Percentiles rank a stretch among this genome's conserved stretches.
Evolutionary conservation across 1,140 invertebrate genomes (phyloP).

Genomic region (Brachionus sp.): DNA sequence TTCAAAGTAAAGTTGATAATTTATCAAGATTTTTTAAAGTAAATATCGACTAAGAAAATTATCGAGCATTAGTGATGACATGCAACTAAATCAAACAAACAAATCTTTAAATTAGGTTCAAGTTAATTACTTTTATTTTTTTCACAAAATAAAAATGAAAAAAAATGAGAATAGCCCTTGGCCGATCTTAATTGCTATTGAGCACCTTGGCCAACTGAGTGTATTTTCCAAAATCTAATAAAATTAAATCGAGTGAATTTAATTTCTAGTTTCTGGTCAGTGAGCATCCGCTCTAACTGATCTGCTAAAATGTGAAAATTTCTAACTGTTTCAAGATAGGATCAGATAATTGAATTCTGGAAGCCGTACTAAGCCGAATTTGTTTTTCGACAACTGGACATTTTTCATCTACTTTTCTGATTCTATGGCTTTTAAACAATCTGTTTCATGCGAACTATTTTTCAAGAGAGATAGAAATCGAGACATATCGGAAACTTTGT

Average conservation of each 20-base stretch:
- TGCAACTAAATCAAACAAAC: slow-evolving; percentile 1
- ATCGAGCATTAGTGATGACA: slow-evolving; percentile 1
- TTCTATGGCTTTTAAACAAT: not conserved
- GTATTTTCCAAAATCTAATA: not conserved
- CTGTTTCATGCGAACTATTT: not conserved
- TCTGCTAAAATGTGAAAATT: not conserved
- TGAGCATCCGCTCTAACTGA: not conserved
- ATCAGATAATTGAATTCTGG: slow-evolving; percentile 2
- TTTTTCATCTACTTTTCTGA: not conserved
- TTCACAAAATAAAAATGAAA: not conserved
- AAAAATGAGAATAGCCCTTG: not conserved
- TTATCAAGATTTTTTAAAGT: not conserved
- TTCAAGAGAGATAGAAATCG: not conserved
- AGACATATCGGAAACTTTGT: not conserved
- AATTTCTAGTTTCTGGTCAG: not conserved
- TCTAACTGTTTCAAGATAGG: not conserved
- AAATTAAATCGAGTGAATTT: not conserved
- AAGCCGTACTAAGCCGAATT: not conserved
- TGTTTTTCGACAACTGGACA: not conserved
- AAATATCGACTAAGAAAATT: not conserved
- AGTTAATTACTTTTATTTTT: not conserved
- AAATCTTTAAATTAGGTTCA: slow-evolving; percentile 1
- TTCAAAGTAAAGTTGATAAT: not conserved
- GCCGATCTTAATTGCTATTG: not conserved
- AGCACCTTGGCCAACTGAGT: not conserved